Conservation (phyloP, 2,113 vertebrate species). For the Lophura nycthemera region DNA sequence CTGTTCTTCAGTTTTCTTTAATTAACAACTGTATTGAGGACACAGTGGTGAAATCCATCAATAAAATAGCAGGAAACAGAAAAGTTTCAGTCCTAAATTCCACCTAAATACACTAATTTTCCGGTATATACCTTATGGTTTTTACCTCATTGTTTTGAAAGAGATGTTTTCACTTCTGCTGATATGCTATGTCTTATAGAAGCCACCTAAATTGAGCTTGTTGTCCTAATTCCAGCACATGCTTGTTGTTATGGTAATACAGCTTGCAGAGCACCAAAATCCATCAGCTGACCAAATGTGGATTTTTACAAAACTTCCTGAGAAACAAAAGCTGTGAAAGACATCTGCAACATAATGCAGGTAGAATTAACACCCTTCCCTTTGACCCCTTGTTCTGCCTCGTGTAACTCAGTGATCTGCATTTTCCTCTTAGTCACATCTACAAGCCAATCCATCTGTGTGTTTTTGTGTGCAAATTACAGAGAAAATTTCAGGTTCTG, state of each 20-base stretch:
- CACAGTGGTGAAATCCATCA: slow-evolving; percentile 24
- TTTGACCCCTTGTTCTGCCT: not conserved
- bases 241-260: not conserved
- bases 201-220: not conserved
- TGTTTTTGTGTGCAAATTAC: fast-evolving
- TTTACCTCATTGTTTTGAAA: slow-evolving; percentile 49
- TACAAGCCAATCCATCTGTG: not conserved
- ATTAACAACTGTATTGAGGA: slow-evolving; percentile 40
- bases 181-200: fast-evolving
- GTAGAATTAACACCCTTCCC: not conserved
- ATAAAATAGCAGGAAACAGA: slow-evolving; percentile 25
- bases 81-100: slow-evolving; percentile 10
- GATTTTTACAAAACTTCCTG: not conserved
- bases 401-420: not conserved
- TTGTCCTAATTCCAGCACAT: not conserved
- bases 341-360: not conserved
- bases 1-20: slow-evolving; percentile 31
- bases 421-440: not conserved
- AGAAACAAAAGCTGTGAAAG: not conserved
- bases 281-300: not conserved
- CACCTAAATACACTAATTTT: slow-evolving; percentile 46
- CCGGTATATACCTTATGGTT: slow-evolving; percentile 58
- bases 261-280: not conserved
- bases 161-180: not conserved
- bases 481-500: not conserved